Conservation (phyloP, 2,797 vertebrate species). For the Nyctibius grandis region DNA sequence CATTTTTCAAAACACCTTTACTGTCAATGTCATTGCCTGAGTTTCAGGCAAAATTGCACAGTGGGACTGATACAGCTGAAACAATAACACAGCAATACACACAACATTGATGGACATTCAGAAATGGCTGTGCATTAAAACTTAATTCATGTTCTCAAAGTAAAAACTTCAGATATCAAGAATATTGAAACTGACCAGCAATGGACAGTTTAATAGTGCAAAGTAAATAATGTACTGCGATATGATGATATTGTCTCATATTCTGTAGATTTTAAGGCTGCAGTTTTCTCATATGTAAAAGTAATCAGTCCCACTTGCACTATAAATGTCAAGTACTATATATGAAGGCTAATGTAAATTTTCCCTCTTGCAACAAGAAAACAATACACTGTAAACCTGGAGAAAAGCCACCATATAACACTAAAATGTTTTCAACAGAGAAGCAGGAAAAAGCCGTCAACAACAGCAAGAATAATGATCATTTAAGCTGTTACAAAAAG, state of each 20-base stretch:
- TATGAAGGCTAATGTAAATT: conserved; percentile 33
- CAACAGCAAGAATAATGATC: conserved; percentile 26
- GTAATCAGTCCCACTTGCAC: conserved; percentile 52
- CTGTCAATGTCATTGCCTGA: neutral
- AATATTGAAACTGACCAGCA: neutral
- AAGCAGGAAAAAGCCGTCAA: conserved; percentile 55
- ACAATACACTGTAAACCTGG: neutral
- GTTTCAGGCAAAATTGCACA: neutral
- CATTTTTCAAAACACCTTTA: neutral
- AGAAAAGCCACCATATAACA: conserved; percentile 1
- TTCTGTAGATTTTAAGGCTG: neutral
- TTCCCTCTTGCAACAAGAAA: conserved; percentile 19
- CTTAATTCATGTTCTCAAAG: neutral
- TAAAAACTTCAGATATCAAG: neutral
- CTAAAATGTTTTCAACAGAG: conserved; percentile 26
- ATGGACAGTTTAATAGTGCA: neutral
- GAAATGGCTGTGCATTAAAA: neutral
- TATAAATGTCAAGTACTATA: conserved; percentile 33
- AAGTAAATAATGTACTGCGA: neutral
- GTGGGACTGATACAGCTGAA: neutral
- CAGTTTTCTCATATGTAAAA: conserved; percentile 32
- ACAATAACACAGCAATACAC: neutral
- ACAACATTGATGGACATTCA: neutral
- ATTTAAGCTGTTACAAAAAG: conserved; percentile 32
- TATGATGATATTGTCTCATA: neutral